phyloP scores from a whole-genome alignment of 53 echinoderm and acorn worm genomes.

The Echinarachnius parma region DNA sequence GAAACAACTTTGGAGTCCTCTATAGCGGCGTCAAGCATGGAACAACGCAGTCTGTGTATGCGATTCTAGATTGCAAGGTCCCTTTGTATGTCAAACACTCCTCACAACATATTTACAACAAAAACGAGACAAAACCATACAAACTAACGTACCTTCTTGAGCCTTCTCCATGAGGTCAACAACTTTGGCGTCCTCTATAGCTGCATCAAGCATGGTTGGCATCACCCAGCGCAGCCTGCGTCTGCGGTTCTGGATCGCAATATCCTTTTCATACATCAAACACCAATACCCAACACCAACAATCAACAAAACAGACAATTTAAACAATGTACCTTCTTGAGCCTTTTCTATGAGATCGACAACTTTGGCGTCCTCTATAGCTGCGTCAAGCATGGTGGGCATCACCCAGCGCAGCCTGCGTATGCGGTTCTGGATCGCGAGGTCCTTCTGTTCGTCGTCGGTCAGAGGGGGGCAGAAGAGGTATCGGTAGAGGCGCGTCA shows the following conservation, averaged over 20 bases:
- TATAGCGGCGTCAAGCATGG: too few species aligned
- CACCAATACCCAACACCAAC: too few species aligned
- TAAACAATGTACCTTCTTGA: constrained; percentile 69
- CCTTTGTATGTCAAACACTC: too few species aligned
- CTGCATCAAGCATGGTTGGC: constrained; percentile 79
- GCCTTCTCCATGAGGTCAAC: constrained; percentile 77
- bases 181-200: constrained; percentile 63
- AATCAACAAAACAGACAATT: too few species aligned
- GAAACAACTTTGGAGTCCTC: too few species aligned
- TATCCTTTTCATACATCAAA: constrained; percentile 90
- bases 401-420: constrained; percentile 83
- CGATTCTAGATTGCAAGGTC: too few species aligned
- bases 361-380: constrained; percentile 75
- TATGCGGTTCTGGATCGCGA: constrained; percentile 96
- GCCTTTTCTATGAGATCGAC: constrained; percentile 77
- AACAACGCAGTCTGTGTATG: too few species aligned
- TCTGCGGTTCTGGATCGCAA: constrained; percentile 96
- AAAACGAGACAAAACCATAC: too few species aligned
- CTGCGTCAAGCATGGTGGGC: constrained; percentile 79
- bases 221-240: constrained; percentile 83
- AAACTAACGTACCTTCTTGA: constrained; percentile 70
- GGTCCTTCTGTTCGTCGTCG: constrained; percentile 97
- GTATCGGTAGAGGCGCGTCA: constrained; percentile 83
- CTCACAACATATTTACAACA: too few species aligned
- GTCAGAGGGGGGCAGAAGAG: constrained; percentile 87